These are phyloP conservation scores for Corythornis cristatus DNA, from an alignment of 2,113 vertebrate species.

Conservation along the genomic window DNA sequence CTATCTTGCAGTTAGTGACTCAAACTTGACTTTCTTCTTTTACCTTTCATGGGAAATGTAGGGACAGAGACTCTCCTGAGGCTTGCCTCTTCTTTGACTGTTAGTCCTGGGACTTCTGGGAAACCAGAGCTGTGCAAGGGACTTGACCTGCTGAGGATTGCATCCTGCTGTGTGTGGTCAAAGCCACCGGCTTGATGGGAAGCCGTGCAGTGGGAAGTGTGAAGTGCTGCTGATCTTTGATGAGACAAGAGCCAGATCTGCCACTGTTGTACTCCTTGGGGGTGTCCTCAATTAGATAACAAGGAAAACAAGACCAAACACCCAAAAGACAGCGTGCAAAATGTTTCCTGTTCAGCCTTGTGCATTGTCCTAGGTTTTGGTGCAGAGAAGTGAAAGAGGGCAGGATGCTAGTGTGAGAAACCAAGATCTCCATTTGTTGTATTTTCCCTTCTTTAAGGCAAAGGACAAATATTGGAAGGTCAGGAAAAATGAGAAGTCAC, in stretches of 20 bases:
- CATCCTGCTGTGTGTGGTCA: accelerated
- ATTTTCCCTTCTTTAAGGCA: neutral
- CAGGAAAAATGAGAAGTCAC: neutral
- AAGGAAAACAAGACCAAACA: neutral
- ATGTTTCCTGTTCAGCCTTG: neutral
- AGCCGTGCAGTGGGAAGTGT: neutral
- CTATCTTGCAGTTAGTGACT: neutral
- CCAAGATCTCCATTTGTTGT: neutral
- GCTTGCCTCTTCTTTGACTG: neutral
- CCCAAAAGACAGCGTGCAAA: neutral
- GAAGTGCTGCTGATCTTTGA: neutral
- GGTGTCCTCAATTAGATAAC: neutral
- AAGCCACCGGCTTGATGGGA: neutral
- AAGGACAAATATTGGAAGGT: neutral
- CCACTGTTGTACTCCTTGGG: neutral
- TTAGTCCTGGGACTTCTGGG: neutral
- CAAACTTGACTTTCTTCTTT: neutral
- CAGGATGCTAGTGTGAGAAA: neutral
- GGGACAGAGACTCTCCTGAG: neutral
- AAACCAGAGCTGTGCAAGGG: neutral
- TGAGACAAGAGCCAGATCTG: neutral
- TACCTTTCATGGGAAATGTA: neutral
- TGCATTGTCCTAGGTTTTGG: neutral
- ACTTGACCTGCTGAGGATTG: neutral
- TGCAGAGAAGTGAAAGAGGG: neutral